phyloP scores from a whole-genome alignment of 2,113 vertebrate species.

The Pongo pygmaeus region DNA sequence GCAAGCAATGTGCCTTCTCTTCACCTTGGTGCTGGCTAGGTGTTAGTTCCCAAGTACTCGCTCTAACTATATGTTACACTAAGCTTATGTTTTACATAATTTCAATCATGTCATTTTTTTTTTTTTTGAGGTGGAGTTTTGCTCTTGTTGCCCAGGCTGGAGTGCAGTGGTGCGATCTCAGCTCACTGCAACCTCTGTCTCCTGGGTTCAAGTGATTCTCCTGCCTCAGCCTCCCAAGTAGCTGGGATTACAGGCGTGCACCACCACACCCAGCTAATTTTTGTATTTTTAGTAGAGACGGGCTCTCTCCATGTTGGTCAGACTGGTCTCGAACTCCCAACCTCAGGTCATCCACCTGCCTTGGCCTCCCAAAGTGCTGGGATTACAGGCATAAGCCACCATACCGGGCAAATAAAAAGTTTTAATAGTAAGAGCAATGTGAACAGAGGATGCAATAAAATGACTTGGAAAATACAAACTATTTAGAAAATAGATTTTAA shows the following conservation, averaged over 20 bases:
- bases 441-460: neutral
- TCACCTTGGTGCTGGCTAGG: neutral
- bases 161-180: too few relatives aligned
- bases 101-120: neutral
- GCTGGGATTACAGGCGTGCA: fast-evolving
- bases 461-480: neutral
- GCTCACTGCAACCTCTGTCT: too few relatives aligned
- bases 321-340: too few relatives aligned
- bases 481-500: neutral
- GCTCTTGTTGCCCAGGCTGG: too few relatives aligned
- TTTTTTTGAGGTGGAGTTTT: too few relatives aligned
- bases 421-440: neutral
- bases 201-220: fast-evolving
- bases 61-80: neutral
- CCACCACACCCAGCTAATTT: too few relatives aligned
- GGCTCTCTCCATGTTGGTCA: too few relatives aligned
- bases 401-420: neutral
- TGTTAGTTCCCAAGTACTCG: neutral
- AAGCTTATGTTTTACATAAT: neutral
- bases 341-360: too few relatives aligned
- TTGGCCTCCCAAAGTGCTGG: too few relatives aligned
- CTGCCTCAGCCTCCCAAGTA: too few relatives aligned
- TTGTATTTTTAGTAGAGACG: too few relatives aligned
- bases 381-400: too few relatives aligned
- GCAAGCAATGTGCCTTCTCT: neutral